These are phyloP conservation scores for Charaxes varanes DNA, from an alignment of 1,140 invertebrate species.

Conservation along the genomic window DNA sequence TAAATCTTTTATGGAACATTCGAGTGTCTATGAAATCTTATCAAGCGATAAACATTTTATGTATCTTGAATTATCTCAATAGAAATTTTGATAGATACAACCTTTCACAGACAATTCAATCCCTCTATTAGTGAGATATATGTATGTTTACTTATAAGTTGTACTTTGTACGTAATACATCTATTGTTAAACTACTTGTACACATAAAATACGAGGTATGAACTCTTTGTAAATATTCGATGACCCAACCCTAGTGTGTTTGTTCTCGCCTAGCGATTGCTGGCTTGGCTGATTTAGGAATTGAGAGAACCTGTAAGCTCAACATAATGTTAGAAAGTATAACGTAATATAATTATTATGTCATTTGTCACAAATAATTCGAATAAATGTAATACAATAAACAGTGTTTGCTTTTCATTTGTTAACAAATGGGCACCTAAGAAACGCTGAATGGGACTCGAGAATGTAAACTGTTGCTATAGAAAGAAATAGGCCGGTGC, in stretches of 20 bases:
- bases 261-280: conserved; percentile 26
- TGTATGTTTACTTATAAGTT: no score
- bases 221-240: conserved; percentile 47
- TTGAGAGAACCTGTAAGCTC: conserved; percentile 66
- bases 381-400: conserved; percentile 55
- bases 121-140: no score
- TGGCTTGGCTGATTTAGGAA: conserved; percentile 63
- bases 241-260: conserved; percentile 26
- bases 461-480: conserved; percentile 38
- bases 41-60: no score
- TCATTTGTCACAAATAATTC: conserved; percentile 65
- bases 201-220: conserved; percentile 15
- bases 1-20: no score
- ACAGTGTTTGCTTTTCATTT: conserved; percentile 17
- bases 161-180: conserved; percentile 10
- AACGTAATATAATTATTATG: conserved; percentile 43
- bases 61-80: no score
- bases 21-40: no score
- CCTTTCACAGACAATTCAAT: no score
- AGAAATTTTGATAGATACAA: no score
- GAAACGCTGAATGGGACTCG: conserved; percentile 23
- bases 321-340: conserved; percentile 54
- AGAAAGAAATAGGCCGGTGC: conserved; percentile 42
- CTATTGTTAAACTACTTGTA: no score
- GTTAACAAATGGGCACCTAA: conserved; percentile 16